Evolutionary conservation across 2,888 invertebrate species (phyloP).

Genomic region (Drosophila hawaiiensis): DNA sequence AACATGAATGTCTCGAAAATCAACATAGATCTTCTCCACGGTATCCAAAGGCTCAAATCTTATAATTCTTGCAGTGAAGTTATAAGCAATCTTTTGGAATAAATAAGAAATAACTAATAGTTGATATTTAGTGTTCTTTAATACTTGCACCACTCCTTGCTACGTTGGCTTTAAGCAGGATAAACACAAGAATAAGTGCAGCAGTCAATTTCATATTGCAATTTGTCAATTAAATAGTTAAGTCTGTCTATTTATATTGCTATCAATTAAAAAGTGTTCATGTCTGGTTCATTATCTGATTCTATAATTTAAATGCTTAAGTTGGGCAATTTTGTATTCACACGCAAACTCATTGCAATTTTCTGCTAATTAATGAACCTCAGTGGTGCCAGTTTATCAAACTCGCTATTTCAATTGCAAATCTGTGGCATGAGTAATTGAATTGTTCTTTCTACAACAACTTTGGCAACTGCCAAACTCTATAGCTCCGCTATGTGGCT

Average conservation of each 20-base stretch:
- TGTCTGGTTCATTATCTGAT: slow-evolving; percentile 6
- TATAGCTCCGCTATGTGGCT: neutral
- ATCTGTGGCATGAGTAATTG: neutral
- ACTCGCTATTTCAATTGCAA: neutral
- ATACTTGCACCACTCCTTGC: slow-evolving; percentile 6
- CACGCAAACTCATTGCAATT: slow-evolving; percentile 11
- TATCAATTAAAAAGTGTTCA: slow-evolving; percentile 25
- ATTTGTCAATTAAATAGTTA: slow-evolving; percentile 5
- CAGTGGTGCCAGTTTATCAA: slow-evolving; percentile 10
- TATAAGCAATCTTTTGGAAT: neutral
- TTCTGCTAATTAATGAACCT: slow-evolving; percentile 18
- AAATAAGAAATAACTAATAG: neutral
- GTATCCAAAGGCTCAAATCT: slow-evolving; percentile 22
- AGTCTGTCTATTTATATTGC: neutral
- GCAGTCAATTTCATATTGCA: slow-evolving; percentile 12
- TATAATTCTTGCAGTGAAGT: slow-evolving; percentile 8
- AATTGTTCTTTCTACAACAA: neutral
- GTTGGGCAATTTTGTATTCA: slow-evolving; percentile 34
- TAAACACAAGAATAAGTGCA: neutral
- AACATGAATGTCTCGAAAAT: slow-evolving; percentile 21
- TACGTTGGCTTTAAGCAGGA: neutral
- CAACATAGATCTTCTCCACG: slow-evolving; percentile 13
- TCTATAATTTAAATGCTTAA: slow-evolving; percentile 12
- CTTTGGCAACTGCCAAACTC: neutral
- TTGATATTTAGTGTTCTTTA: neutral